These are phyloP conservation scores for Pachycephala philippinensis DNA, from an alignment of 2,113 vertebrate species.

Conservation along the genomic window DNA sequence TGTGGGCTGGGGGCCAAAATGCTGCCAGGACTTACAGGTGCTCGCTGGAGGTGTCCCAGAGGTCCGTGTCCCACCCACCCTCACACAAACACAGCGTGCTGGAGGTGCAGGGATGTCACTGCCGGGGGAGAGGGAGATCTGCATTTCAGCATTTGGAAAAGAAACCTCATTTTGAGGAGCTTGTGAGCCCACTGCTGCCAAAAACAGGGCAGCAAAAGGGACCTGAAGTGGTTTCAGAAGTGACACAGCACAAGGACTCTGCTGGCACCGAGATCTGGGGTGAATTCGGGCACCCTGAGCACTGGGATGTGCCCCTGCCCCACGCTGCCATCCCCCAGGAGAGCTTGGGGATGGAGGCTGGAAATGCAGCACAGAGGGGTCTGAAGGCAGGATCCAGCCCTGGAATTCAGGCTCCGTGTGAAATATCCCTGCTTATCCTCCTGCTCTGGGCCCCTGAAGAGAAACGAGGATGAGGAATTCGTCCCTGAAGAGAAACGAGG, in stretches of 20 bases:
- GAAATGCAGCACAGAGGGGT: accelerated
- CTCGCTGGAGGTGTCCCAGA: accelerated
- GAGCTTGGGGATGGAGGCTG: not conserved
- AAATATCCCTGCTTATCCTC: not conserved
- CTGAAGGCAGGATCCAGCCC: accelerated
- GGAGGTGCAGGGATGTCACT: accelerated
- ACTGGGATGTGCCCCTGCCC: not conserved
- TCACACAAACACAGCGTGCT: accelerated
- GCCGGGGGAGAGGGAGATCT: not conserved
- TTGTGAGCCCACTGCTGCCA: not conserved
- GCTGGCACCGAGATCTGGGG: not conserved
- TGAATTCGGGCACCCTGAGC: not conserved
- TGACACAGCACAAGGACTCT: not conserved
- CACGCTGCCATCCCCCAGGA: not conserved
- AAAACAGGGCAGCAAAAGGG: not conserved
- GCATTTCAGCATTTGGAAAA: accelerated
- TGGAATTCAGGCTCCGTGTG: accelerated
- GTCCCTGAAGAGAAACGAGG: not conserved
- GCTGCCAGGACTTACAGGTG: not conserved
- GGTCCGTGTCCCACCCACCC: not conserved
- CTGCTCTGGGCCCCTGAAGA: not conserved
- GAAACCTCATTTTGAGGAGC: accelerated
- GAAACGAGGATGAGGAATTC: not conserved
- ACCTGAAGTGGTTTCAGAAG: not conserved
- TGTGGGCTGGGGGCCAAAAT: accelerated